Percentiles rank a stretch among this genome's conserved stretches.
Evolutionary conservation across 2,797 vertebrate species (phyloP).

Genomic region (Glyptemys insculpta): DNA sequence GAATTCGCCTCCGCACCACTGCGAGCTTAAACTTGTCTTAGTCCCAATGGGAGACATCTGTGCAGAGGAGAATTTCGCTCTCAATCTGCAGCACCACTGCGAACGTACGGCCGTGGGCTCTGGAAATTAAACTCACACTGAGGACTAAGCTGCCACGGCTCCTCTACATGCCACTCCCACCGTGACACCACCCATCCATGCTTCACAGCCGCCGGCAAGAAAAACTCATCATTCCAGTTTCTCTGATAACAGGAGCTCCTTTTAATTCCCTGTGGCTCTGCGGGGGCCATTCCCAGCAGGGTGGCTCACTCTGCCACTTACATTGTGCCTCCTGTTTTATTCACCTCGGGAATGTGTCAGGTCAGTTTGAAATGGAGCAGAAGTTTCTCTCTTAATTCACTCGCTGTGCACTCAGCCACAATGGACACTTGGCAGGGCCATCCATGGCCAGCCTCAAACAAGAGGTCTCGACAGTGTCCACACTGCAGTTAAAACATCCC

Average conservation of each 20-base stretch:
- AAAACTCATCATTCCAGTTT: neutral
- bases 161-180: neutral
- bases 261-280: constrained; percentile 43
- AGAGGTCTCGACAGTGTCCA: neutral
- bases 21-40: neutral
- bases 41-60: neutral
- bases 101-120: neutral
- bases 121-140: constrained; percentile 44
- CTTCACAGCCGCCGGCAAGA: constrained; percentile 47
- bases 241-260: constrained; percentile 44
- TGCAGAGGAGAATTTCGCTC: neutral
- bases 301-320: neutral
- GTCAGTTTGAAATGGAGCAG: neutral
- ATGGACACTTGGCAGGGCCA: neutral
- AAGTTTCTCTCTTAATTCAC: neutral
- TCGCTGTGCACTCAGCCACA: neutral
- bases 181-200: neutral
- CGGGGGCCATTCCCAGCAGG: constrained; percentile 30
- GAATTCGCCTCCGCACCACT: neutral
- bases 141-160: constrained; percentile 16
- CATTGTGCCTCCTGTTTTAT: neutral
- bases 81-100: neutral
- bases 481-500: neutral
- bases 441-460: neutral
- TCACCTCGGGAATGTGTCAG: neutral